A percentile compares a stretch with the other conserved stretches of the same genome.
Conservation (phyloP, 2,888 invertebrate genomes). For the Bruchidius siliquastri region DNA sequence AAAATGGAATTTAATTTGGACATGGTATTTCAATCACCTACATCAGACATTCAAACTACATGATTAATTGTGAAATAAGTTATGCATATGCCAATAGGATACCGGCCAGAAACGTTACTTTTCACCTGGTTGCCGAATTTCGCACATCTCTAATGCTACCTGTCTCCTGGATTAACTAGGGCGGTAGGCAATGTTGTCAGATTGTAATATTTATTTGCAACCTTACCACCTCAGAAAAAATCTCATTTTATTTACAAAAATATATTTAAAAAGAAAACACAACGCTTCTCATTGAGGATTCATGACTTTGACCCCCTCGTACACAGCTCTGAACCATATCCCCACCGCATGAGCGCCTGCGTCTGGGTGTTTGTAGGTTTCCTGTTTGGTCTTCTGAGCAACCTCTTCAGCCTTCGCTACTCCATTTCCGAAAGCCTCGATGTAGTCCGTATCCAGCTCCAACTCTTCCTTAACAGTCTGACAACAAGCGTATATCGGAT, state of each 20-base stretch:
- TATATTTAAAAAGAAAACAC: not conserved
- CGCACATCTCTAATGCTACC: too few relatives aligned
- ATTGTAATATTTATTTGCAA: too few relatives aligned
- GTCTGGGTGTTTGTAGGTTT: conserved; percentile 47
- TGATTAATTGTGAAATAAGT: too few relatives aligned
- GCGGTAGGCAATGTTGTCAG: too few relatives aligned
- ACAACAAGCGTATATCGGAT: conserved; percentile 38
- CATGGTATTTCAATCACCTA: too few relatives aligned
- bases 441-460: conserved; percentile 21
- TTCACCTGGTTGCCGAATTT: too few relatives aligned
- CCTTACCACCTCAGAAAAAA: too few relatives aligned
- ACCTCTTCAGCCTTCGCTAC: conserved; percentile 44
- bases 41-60: too few relatives aligned
- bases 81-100: too few relatives aligned
- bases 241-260: not conserved
- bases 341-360: conserved; percentile 58
- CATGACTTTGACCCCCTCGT: conserved; percentile 45
- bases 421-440: conserved; percentile 42
- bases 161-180: too few relatives aligned
- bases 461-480: conserved; percentile 29
- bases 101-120: too few relatives aligned
- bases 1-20: too few relatives aligned
- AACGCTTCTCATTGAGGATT: not conserved
- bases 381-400: conserved; percentile 29
- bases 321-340: conserved; percentile 55